Evolutionary conservation across 2,888 invertebrate genomes (phyloP).

Genomic region (Imbricaverruca yamaguchii): DNA sequence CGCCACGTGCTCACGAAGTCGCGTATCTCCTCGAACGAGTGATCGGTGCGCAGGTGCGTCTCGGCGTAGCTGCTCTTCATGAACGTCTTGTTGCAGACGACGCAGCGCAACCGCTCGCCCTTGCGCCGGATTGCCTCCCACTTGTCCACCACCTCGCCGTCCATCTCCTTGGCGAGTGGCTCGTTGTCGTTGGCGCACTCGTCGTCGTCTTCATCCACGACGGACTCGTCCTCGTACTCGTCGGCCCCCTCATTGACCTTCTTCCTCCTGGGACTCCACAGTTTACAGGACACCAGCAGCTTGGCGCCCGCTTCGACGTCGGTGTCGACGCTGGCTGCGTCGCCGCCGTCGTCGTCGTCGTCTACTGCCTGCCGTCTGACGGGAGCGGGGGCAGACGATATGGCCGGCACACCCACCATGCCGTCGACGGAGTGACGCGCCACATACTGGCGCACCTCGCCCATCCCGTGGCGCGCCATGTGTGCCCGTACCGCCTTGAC

Average conservation of each 20-base stretch:
- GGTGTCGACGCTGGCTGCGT: not conserved
- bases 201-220: not conserved
- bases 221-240: not conserved
- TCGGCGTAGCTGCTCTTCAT: not conserved
- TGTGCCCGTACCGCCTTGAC: not conserved
- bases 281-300: slow-evolving; percentile 13
- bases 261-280: not conserved
- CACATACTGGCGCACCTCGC: not conserved
- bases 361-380: not conserved
- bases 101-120: not conserved
- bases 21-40: not conserved
- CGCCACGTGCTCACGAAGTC: not conserved
- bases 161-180: not conserved
- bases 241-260: not conserved
- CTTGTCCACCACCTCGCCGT: slow-evolving; percentile 5
- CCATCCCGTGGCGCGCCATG: not conserved
- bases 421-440: not conserved
- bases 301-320: slow-evolving; percentile 9
- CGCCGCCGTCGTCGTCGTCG: not conserved
- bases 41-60: not conserved
- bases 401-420: not conserved
- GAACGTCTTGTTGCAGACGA: slow-evolving; percentile 12
- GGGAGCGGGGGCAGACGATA: not conserved
- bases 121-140: slow-evolving; percentile 3
- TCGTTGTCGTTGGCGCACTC: not conserved